Conservation (phyloP, 2,888 invertebrate genomes). For the Ypsolopha scabrella region DNA sequence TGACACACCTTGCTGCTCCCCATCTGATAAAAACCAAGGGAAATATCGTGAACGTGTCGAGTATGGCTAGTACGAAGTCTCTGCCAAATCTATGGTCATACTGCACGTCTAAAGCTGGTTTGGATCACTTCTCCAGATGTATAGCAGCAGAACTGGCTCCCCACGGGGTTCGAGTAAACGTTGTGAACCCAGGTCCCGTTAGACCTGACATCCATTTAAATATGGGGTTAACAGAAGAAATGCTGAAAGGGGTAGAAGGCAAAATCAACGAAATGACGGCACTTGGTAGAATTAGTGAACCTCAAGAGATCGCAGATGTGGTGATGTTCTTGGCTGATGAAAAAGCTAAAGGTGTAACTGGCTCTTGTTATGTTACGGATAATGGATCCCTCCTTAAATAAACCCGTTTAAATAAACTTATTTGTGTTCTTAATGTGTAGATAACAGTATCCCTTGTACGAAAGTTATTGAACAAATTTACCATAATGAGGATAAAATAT, state of each 20-base stretch:
- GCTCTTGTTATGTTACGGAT: constrained; percentile 46
- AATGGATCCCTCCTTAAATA: constrained; percentile 10
- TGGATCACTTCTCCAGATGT: constrained; percentile 91
- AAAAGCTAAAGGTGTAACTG: constrained; percentile 84
- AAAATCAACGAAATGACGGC: constrained; percentile 77
- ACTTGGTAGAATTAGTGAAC: constrained; percentile 79
- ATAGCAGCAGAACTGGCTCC: constrained; percentile 81
- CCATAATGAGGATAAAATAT: too few relatives aligned
- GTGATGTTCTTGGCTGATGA: constrained; percentile 87
- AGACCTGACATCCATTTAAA: constrained; percentile 56
- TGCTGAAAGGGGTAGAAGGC: too few relatives aligned
- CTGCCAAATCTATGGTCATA: constrained; percentile 14
- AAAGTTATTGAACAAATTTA: too few relatives aligned
- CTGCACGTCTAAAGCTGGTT: constrained; percentile 47
- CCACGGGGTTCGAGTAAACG: constrained; percentile 82
- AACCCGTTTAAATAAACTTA: neutral
- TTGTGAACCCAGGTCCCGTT: constrained; percentile 89
- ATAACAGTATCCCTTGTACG: too few relatives aligned
- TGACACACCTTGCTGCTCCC: constrained; percentile 24
- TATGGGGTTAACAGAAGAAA: constrained; percentile 74
- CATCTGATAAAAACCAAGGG: constrained; percentile 27
- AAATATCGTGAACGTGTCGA: constrained; percentile 30
- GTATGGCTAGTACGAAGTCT: constrained; percentile 13
- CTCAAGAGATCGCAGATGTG: constrained; percentile 81
- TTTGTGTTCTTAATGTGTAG: neutral